These are phyloP conservation scores for Corbicula japonica DNA, from an alignment of 2,888 invertebrate species.

Conservation along the genomic window DNA sequence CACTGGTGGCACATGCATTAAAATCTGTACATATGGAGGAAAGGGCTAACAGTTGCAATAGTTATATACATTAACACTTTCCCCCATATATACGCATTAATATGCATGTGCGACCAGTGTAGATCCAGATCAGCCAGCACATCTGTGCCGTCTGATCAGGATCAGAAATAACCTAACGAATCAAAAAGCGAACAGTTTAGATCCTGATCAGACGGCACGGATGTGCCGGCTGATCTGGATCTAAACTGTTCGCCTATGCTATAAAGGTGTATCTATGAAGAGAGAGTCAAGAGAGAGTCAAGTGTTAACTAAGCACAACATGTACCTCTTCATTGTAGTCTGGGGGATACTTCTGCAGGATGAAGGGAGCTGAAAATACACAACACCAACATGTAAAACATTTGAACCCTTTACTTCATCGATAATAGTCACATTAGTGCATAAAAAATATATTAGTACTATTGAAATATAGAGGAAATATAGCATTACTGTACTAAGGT, in stretches of 20 bases:
- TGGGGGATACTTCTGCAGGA: constrained; percentile 94
- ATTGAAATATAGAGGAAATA: background rate
- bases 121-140: too few relatives aligned
- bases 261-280: background rate
- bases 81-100: too few relatives aligned
- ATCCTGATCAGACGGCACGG: background rate
- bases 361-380: constrained; percentile 87
- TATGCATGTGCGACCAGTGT: too few relatives aligned
- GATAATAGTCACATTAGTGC: background rate
- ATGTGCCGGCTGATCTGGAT: background rate
- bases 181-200: background rate
- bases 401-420: background rate
- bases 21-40: too few relatives aligned
- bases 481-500: background rate
- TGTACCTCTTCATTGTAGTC: constrained; percentile 91
- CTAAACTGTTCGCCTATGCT: background rate
- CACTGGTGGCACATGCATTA: too few relatives aligned
- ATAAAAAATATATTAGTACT: background rate
- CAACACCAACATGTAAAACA: constrained; percentile 13
- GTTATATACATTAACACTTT: too few relatives aligned
- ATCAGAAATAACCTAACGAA: too few relatives aligned
- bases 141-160: too few relatives aligned
- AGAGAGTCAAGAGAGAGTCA: background rate
- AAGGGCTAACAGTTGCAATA: too few relatives aligned
- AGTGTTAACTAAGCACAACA: background rate